Evolutionary conservation across 2,888 invertebrate genomes (phyloP).

Genomic region (Drosophila diplacantha): DNA sequence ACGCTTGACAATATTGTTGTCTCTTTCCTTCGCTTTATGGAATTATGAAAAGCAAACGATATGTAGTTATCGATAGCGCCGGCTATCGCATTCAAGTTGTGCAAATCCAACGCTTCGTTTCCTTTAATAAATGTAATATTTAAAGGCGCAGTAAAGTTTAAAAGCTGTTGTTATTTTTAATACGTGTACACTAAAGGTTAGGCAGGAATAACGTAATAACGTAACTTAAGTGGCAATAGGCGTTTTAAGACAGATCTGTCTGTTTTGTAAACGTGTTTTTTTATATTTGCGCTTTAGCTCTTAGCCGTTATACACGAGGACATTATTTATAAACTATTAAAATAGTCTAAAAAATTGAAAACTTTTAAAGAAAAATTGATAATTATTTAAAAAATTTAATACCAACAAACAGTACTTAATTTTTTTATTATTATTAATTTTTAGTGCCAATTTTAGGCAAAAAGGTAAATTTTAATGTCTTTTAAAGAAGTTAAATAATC

Average conservation of each 20-base stretch:
- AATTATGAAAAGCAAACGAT: conserved; percentile 5
- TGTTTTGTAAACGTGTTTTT: too few species aligned
- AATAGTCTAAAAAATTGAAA: too few species aligned
- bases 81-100: conserved; percentile 6
- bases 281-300: too few species aligned
- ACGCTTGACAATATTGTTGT: conserved; percentile 7
- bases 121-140: neutral
- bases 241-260: conserved; percentile 27
- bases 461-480: too few species aligned
- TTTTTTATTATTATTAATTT: too few species aligned
- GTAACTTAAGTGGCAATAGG: conserved; percentile 2
- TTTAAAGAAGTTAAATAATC: too few species aligned
- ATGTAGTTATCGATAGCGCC: conserved; percentile 14
- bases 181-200: neutral
- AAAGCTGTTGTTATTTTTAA: neutral
- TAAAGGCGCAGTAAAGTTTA: neutral
- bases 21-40: conserved; percentile 9
- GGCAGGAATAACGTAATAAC: neutral
- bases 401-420: too few species aligned
- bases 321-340: too few species aligned
- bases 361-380: too few species aligned
- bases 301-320: too few species aligned
- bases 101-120: conserved; percentile 1
- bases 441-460: too few species aligned
- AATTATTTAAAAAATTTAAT: too few species aligned